phyloP scores from a whole-genome alignment of 2,113 vertebrate genomes.

The Eulacestoma nigropectus region DNA sequence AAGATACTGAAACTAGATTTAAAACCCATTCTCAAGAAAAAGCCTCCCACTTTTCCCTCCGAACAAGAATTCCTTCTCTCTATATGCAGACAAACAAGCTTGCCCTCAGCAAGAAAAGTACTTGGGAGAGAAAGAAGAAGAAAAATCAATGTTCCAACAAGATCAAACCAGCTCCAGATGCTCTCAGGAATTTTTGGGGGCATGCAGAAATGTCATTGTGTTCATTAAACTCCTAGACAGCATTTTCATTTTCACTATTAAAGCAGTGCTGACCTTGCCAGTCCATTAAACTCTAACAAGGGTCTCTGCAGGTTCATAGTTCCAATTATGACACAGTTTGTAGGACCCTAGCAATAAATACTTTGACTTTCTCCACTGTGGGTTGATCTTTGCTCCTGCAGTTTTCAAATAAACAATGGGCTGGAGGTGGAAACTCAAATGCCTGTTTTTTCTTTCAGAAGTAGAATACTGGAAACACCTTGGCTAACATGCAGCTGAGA shows the following conservation, averaged over 20 bases:
- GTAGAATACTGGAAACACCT: not conserved
- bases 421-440: not conserved
- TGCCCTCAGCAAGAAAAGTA: not conserved
- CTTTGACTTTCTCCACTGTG: not conserved
- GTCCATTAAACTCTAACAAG: conserved; percentile 53
- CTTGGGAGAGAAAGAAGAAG: not conserved
- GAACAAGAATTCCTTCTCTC: not conserved
- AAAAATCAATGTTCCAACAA: not conserved
- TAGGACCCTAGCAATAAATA: not conserved
- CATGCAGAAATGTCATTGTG: conserved; percentile 5
- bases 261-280: conserved; percentile 22
- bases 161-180: not conserved
- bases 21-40: not conserved
- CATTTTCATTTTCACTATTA: conserved; percentile 15
- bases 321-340: conserved; percentile 37
- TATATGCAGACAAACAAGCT: not conserved
- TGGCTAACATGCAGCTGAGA: not conserved
- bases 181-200: not conserved
- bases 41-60: not conserved
- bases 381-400: conserved; percentile 14
- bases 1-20: not conserved
- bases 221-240: conserved; percentile 38
- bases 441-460: not conserved
- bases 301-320: conserved; percentile 1
- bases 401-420: not conserved